Evolutionary conservation across 2,888 invertebrate species (phyloP), one percentile per base, ranked within the genome.

Genomic region (Drosophila mimica): DNA sequence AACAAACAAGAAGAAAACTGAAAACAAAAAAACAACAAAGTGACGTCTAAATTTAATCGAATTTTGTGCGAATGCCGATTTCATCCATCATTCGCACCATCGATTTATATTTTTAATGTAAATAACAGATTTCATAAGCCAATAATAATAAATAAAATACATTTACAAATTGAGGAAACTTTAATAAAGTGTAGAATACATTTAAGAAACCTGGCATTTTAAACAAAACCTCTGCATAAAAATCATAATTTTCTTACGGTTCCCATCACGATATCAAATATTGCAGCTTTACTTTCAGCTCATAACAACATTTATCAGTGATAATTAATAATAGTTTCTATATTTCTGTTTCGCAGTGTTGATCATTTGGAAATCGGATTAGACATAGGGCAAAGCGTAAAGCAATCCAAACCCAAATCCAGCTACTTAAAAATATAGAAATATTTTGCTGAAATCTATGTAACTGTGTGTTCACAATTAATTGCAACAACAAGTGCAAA

Each of bases 401-500:
- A 60, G 48, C 46, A 66, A 74, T 79, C 69, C 43, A 65, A 46
- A 25, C 25, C 64, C 76, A 65, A 71, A 53, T 64, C 61, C 56
- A 70, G 81, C 79, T 72, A 79, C 71, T 88, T 75, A 88, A 65
- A 34, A 40, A 48, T 40, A 56, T 52, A 34, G 30, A 74, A 48
- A 76, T 68, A 61, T 57, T 53, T 76, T 79, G 79, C 84, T 83
- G 82, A 84, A 84, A 76, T 67, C 71, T 62, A 74, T 63, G 59
- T 63, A 83, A 72, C 69, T 75, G 88, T 85, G 89, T 85, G 84
- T 89, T 85, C 84, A 89, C 68, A 79, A 84, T 33, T 67, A 63
- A 68, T 81, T 73, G 65, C 68, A 74, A 84, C 70, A 66, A 43
- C 30, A 79, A 87, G 76, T 82, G 86, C 74, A 72, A 89, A 79